Base-by-base conservation (phyloP, 2,888 invertebrate genomes). In the Dryococelus australis region DNA sequence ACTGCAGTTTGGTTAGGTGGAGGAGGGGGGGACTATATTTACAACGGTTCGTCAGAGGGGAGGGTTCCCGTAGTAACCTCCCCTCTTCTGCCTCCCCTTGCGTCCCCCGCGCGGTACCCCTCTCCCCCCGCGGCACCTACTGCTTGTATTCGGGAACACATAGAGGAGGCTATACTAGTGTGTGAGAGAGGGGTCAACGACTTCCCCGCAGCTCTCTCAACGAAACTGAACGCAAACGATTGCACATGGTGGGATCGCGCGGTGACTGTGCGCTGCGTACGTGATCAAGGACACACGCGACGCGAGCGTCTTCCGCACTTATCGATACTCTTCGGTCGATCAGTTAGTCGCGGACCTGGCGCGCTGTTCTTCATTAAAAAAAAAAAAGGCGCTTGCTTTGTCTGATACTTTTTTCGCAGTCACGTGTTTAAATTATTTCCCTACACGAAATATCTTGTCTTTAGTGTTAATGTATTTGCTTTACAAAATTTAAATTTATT, bases 191-290 rank as follows among this genome's bases (percentile, higher is more conserved):
- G 86, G 87, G 87, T 87, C 87, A 87, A 87, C 86, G 87, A 87
- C 87, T 79, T 47, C 85, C 65, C 65, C 65, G 65, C 65, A 2
- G 65, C n/a, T 8, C 65, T 87, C 85, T 84, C 35, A 87, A 87
- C 87, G 84, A 87, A 87, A 87, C 87, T 78, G 84, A 87, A 86
- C 88, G 84, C 86, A 88, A 88, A 87, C 86, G 87, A 85, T 88
- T 86, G 88, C 88, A 88, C 88, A 88, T 88, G 88, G 88, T 86
- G 86, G 85, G 85, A 85, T 43, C 85, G 86, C 35, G 86, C 85
- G 86, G 86, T 88, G 86, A 87, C 87, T 28, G 84, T 87, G 79
- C 84, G 86, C 86, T 84, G 86, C 88, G 84, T 81, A 86, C 87
- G 88, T 86, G 88, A 88, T 87, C 88, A 87, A 88, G 88, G 88